phyloP scores from a whole-genome alignment of 1,140 invertebrate species.

The Leptonema lineaticorne region DNA sequence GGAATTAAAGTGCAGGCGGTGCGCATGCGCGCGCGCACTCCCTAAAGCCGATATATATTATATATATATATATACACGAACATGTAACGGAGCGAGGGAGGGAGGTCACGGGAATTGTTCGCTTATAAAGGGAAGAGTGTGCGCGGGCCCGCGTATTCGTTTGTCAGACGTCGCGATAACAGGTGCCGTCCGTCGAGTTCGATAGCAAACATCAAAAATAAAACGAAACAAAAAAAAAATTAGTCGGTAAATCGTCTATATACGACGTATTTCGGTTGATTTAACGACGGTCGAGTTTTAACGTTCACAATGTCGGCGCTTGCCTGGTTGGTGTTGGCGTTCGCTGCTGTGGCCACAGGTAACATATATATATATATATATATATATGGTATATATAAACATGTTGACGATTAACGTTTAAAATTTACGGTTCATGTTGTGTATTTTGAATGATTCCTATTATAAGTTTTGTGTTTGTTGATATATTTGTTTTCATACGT shows the following conservation, averaged over 20 bases:
- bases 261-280: background rate
- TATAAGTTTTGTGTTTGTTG: no score
- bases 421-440: no score
- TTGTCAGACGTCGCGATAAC: background rate
- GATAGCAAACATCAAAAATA: no score
- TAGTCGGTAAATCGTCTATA: no score
- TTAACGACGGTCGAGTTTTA: background rate
- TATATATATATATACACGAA: no score
- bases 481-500: no score
- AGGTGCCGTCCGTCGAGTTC: background rate
- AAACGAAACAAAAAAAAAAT: no score
- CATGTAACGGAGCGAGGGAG: background rate
- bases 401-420: no score
- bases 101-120: background rate
- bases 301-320: background rate
- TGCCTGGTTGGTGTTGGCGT: conserved; percentile 7
- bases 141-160: background rate
- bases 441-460: no score
- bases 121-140: conserved; percentile 1
- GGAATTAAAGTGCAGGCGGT: background rate
- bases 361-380: no score
- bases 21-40: background rate
- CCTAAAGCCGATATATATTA: no score
- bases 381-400: no score
- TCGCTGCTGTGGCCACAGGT: background rate